Evolutionary conservation across 2,797 vertebrate genomes (phyloP), one percentile per base, ranked within the genome.

Genomic region (Enteromius anoplus): DNA sequence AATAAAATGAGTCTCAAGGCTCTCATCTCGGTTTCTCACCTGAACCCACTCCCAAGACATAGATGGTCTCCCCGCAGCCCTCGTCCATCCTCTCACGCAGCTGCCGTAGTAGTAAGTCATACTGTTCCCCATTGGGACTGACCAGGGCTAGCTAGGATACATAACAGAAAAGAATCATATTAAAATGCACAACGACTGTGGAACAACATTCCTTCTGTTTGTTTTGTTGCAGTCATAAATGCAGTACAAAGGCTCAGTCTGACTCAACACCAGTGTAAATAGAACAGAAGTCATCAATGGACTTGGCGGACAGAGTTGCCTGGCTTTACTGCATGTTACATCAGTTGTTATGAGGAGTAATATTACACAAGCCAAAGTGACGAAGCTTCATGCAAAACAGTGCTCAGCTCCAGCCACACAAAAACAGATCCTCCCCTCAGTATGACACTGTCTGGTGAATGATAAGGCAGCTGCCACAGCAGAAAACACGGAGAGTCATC

Each of bases 61-160:
- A 99, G 91, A 99, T 99, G 87, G 97, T 99, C 92, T 99, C 98
- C 82, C 98, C 98, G 81, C 97, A 97, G 49, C 98, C 98, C 90
- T 99, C 98, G 26, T 98, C 97, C 94, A 99, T 98, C 82, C 98
- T 94, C 89, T 98, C 97, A 78, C 96, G 96, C 86, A 99, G 95
- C 92, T 99, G 98, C 75, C 91, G 95, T 21, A 99, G 95, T 88
- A 99, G 94, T 21, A 94, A 97, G 92, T 99, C 98, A 86, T 99
- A 99, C 90, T 99, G 98, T 91, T 99, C 98, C 86, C 97, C 96
- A 65, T 96, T 97, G 26, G 98, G 98, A 86, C 98, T 99, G 85
- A 99, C 96, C 91, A 99, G 95, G 75, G 97, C 97, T 92, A 97
- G 91, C 98, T 99, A 89, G n/a, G 23, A 62, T 71, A 66, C 71